Conservation (phyloP, 2,888 invertebrate species). For the Idaea aversata region DNA sequence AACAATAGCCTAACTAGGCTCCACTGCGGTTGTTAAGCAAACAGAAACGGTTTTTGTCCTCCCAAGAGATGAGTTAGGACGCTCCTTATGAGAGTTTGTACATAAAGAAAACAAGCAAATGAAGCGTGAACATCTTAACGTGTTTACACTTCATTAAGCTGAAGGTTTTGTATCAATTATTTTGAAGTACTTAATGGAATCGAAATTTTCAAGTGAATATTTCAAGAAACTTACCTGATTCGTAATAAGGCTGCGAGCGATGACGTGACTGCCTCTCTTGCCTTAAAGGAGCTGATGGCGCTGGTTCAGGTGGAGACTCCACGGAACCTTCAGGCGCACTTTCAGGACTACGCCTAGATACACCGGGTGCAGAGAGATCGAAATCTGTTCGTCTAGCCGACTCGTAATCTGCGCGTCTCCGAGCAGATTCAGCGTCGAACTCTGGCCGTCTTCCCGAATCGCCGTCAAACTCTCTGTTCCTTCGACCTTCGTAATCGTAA, state of each 20-base stretch:
- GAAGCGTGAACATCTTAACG: slow-evolving; percentile 25
- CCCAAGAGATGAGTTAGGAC: slow-evolving; percentile 49
- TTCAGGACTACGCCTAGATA: slow-evolving; percentile 66
- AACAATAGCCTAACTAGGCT: slow-evolving; percentile 66
- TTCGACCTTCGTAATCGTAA: slow-evolving; percentile 68
- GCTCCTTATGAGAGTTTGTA: slow-evolving; percentile 39
- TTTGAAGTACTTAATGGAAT: not conserved
- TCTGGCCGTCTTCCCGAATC: slow-evolving; percentile 66
- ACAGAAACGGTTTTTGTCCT: slow-evolving; percentile 62
- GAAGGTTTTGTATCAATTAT: not conserved
- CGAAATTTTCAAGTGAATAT: not conserved
- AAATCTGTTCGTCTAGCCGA: slow-evolving; percentile 73
- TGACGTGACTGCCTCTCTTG: slow-evolving; percentile 66
- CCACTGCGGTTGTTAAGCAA: slow-evolving; percentile 53
- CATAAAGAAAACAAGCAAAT: slow-evolving; percentile 30
- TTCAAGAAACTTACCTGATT: slow-evolving; percentile 60
- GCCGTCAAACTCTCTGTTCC: slow-evolving; percentile 62
- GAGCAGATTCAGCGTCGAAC: slow-evolving; percentile 68
- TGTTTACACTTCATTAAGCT: slow-evolving; percentile 16
- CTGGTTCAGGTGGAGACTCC: slow-evolving; percentile 75
- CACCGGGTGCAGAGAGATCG: slow-evolving; percentile 69
- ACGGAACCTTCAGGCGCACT: slow-evolving; percentile 72
- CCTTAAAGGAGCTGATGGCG: slow-evolving; percentile 68
- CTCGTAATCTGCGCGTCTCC: slow-evolving; percentile 73
- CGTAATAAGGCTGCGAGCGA: slow-evolving; percentile 72